Evolutionary conservation across 2,888 invertebrate species (phyloP), one percentile per base, ranked within the genome.

Genomic region (Macrophya alboannulata): DNA sequence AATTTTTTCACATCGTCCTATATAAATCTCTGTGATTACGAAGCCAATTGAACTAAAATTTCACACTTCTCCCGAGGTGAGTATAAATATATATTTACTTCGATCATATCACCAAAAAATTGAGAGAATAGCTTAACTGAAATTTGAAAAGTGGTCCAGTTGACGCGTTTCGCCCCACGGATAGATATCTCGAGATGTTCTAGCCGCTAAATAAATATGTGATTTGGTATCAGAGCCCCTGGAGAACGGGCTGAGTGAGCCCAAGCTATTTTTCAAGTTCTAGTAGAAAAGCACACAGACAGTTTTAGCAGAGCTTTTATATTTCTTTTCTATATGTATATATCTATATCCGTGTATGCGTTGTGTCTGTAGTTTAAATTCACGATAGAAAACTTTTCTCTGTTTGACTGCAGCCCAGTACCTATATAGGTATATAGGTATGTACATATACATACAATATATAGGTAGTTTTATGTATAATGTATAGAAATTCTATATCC

Each of bases 171-270:
- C 4, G 1, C 12, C 12, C 48, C 5, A 10, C 5, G 48, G 1
- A 10, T 12, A 25, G 1, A 10, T 12, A 25, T 21, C 62, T 25
- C 55, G 5, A 17, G n/a, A n/a, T 25, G 10, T 62, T 0, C 25
- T 25, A 62, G 12, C 62, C 62, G 62, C 62, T 62, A 62, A 62
- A 62, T 62, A 62, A 62, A 62, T 62, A 62, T 62, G 62, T 62
- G 62, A 62, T 62, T 62, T 62, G 62, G 62, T 62, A 62, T 62
- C 55, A 25, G 10, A 21, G 4, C 62, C 62, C 25, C 62, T 62
- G 12, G 62, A 62, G 62, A 62, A 62, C 62, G 12, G 25, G 62
- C 10, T 62, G 62, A 12, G 21, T 62, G 62, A 62, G 62, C 62
- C 62, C 1, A 12, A 10, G 62, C 62, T 62, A 62, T 62, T 62